phyloP scores from a whole-genome alignment of 2,113 vertebrate genomes.

The Herpailurus yagouaroundi region DNA sequence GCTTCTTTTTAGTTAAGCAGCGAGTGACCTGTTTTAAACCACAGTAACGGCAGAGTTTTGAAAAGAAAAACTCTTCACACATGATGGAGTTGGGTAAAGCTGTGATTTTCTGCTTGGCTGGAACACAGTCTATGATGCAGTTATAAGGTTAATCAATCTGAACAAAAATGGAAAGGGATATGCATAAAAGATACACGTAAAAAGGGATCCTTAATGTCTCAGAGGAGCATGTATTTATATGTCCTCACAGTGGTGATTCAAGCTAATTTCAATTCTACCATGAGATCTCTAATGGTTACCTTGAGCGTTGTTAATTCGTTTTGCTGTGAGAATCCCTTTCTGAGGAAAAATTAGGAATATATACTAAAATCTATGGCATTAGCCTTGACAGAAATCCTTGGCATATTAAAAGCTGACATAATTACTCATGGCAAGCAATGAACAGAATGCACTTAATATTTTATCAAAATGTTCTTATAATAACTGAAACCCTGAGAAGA shows the following conservation, averaged over 20 bases:
- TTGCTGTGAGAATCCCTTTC: constrained; percentile 53
- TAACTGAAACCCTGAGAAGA: constrained; percentile 67
- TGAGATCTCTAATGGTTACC: constrained; percentile 62
- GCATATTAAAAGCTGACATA: constrained; percentile 50
- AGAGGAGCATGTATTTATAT: constrained; percentile 63
- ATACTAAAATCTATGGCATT: constrained; percentile 61
- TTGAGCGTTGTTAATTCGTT: constrained; percentile 44
- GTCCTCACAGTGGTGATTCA: constrained; percentile 54
- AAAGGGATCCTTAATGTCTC: constrained; percentile 75
- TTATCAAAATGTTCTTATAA: constrained; percentile 64
- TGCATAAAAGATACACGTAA: constrained; percentile 71
- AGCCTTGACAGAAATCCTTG: constrained; percentile 64
- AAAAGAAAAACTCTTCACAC: constrained; percentile 86
- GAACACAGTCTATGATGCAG: constrained; percentile 83
- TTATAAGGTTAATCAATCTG: constrained; percentile 85
- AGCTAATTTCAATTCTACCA: constrained; percentile 67
- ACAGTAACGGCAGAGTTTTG: constrained; percentile 80
- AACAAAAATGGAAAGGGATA: constrained; percentile 81
- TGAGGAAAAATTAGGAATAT: constrained; percentile 48
- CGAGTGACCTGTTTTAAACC: constrained; percentile 86
- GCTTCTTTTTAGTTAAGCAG: constrained; percentile 81
- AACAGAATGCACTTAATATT: constrained; percentile 63
- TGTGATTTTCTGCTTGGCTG: constrained; percentile 87
- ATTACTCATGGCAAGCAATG: constrained; percentile 35
- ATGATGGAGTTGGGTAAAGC: constrained; percentile 84